Evolutionary conservation across 1,140 invertebrate species (phyloP).

Genomic region (Euura lappo): DNA sequence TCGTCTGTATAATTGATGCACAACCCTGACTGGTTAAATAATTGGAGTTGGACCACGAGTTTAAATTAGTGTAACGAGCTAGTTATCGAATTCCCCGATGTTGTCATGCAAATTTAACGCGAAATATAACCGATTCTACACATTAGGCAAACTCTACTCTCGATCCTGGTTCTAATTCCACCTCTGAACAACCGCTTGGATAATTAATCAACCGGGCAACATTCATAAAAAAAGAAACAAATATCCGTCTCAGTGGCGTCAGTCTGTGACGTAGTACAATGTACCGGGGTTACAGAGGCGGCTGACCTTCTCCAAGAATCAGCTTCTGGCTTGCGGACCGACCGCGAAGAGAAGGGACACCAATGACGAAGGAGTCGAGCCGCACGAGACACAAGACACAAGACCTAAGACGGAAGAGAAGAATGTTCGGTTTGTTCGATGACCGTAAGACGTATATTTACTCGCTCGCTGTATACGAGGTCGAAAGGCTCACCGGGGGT

Average conservation of each 20-base stretch:
- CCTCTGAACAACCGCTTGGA: too few relatives aligned
- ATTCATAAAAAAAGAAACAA: too few relatives aligned
- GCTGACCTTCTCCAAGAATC: neutral
- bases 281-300: neutral
- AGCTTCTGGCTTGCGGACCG: too few relatives aligned
- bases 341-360: too few relatives aligned
- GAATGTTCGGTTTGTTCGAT: neutral
- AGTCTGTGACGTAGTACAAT: neutral
- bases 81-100: neutral
- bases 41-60: neutral
- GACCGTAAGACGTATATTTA: neutral
- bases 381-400: too few relatives aligned
- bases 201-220: too few relatives aligned
- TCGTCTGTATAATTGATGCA: too few relatives aligned
- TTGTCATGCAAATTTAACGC: neutral
- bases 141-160: too few relatives aligned
- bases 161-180: too few relatives aligned
- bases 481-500: neutral
- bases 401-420: too few relatives aligned
- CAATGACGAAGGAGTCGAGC: too few relatives aligned
- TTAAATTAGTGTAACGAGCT: neutral
- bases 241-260: neutral
- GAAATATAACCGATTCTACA: neutral
- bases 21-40: neutral
- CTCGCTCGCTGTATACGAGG: neutral